These are phyloP conservation scores for Aspidapion aeneum DNA, from an alignment of 2,888 invertebrate species.

Conservation along the genomic window DNA sequence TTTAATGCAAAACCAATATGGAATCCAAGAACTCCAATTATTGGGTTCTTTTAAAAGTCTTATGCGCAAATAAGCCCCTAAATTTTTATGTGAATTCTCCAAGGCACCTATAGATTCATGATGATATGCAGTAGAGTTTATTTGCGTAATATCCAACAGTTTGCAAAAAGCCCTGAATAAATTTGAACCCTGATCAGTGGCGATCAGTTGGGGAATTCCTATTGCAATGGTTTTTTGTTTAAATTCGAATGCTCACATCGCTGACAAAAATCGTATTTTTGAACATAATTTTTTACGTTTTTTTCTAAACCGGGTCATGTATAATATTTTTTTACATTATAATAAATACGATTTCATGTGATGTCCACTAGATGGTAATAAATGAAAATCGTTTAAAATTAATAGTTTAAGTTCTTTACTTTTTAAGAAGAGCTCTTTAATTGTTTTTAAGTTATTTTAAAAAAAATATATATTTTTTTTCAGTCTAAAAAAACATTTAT, in stretches of 20 bases:
- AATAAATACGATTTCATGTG: no score
- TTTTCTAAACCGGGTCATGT: slow-evolving; percentile 11
- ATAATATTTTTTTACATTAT: no score
- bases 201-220: slow-evolving; percentile 23
- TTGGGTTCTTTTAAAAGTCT: slow-evolving; percentile 10
- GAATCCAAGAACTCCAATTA: slow-evolving; percentile 25
- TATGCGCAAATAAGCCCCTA: slow-evolving; percentile 23
- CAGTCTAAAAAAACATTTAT: no score
- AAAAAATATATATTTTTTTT: no score
- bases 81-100: slow-evolving; percentile 26
- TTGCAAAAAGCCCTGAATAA: slow-evolving; percentile 11
- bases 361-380: no score
- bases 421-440: no score
- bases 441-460: no score
- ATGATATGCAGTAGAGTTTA: slow-evolving; percentile 19
- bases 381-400: no score
- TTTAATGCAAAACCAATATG: slow-evolving; percentile 27
- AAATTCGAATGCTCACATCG: slow-evolving; percentile 23
- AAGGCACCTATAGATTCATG: slow-evolving; percentile 20
- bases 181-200: slow-evolving; percentile 22
- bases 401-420: no score
- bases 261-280: slow-evolving; percentile 23
- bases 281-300: slow-evolving; percentile 21
- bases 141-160: slow-evolving; percentile 12
- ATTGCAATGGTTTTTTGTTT: no score